A percentile compares a stretch with the other conserved stretches of the same genome.
Evolutionary conservation across 2,113 vertebrate genomes (phyloP).

Genomic region (Tachuris rubrigastra): DNA sequence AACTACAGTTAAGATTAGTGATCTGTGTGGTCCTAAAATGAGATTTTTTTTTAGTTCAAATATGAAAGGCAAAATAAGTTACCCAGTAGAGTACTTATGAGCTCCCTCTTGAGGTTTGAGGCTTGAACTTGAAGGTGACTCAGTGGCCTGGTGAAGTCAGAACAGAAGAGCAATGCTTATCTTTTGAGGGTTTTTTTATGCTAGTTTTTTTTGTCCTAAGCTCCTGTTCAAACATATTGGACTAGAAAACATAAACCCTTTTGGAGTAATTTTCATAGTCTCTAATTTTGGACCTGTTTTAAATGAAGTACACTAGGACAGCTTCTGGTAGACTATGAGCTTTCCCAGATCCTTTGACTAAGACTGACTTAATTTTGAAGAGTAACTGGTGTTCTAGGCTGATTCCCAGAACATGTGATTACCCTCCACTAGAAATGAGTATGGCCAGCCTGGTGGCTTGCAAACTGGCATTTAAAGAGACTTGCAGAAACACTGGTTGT

Average conservation of each 20-base stretch:
- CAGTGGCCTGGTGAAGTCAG: neutral
- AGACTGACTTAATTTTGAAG: neutral
- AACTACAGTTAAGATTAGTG: neutral
- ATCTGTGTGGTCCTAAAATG: neutral
- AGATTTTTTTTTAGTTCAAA: neutral
- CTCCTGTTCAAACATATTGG: neutral
- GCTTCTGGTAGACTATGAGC: neutral
- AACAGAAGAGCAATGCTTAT: neutral
- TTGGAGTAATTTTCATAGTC: neutral
- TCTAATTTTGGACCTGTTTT: neutral
- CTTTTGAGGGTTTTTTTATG: neutral
- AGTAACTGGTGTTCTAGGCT: neutral
- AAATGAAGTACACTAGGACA: neutral
- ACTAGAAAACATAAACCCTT: neutral
- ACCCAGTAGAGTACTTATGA: neutral
- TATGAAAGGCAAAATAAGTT: neutral
- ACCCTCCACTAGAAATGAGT: neutral
- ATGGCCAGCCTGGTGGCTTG: neutral
- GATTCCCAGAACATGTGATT: neutral
- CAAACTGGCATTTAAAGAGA: neutral
- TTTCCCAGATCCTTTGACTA: neutral
- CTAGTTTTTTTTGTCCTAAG: neutral
- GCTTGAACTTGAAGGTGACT: neutral
- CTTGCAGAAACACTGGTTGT: accelerated
- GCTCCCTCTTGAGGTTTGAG: neutral